phyloP scores from a whole-genome alignment of 2,113 vertebrate genomes.

The Gallinago jamesoni region DNA sequence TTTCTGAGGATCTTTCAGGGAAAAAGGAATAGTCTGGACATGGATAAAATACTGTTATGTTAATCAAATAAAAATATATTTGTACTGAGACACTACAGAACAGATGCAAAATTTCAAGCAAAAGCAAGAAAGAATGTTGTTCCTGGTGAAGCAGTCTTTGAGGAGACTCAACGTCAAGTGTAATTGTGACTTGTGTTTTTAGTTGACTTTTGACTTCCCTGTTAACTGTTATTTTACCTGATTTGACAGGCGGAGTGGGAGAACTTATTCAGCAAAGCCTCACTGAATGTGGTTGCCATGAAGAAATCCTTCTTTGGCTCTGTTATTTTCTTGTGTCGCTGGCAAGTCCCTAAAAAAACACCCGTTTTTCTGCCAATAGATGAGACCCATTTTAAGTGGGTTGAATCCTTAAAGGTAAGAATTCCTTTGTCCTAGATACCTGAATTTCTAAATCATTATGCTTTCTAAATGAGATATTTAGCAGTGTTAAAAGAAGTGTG shows the following conservation, averaged over 20 bases:
- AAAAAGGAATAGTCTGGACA: neutral
- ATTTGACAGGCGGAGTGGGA: constrained; percentile 87
- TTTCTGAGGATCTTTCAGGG: neutral
- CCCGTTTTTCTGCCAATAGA: constrained; percentile 83
- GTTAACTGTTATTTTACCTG: neutral
- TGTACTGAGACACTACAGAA: neutral
- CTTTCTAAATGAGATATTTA: neutral
- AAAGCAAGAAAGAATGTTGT: neutral
- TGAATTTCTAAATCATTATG: neutral
- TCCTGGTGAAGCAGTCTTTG: neutral
- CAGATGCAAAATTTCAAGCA: neutral
- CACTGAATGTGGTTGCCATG: constrained; percentile 77
- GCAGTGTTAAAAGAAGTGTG: neutral
- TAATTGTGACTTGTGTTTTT: neutral
- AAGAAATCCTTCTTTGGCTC: constrained; percentile 91
- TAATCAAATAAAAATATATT: neutral
- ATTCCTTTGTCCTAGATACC: neutral
- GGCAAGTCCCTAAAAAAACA: constrained; percentile 35
- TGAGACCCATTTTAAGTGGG: constrained; percentile 84
- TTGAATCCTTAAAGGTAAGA: constrained; percentile 90
- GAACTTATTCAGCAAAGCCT: constrained; percentile 72
- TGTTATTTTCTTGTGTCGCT: constrained; percentile 85
- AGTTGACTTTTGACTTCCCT: neutral
- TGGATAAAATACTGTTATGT: neutral
- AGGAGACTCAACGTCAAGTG: neutral